Evolutionary conservation across 2,797 vertebrate species (phyloP).

Genomic region (Halcyon badia): DNA sequence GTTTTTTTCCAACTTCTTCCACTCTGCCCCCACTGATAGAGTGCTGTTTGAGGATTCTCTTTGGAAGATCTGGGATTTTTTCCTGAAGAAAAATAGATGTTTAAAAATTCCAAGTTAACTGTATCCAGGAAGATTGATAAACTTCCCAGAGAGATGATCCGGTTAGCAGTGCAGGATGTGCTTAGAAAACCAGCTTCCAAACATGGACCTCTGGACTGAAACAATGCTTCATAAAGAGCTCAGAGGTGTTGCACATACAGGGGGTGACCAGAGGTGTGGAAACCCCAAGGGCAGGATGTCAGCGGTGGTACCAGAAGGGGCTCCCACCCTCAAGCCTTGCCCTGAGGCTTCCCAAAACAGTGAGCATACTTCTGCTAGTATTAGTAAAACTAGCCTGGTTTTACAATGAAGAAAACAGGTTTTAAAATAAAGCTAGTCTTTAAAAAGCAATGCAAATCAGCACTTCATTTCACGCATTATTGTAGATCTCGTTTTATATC

Average conservation of each 20-base stretch:
- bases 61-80: neutral
- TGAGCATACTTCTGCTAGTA: neutral
- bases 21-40: neutral
- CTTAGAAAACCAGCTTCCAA: neutral
- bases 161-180: neutral
- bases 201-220: rapidly evolving
- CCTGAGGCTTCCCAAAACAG: neutral
- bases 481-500: neutral
- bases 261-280: rapidly evolving
- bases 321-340: neutral
- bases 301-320: rapidly evolving
- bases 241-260: rapidly evolving
- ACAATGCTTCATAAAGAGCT: neutral
- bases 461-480: neutral
- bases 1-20: neutral
- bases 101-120: neutral
- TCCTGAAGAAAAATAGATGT: neutral
- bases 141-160: neutral
- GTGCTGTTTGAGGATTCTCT: neutral
- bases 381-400: neutral
- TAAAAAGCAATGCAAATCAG: neutral
- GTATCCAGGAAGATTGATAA: neutral
- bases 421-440: neutral
- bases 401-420: neutral
- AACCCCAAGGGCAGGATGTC: neutral